Percentiles rank a stretch among this genome's conserved stretches.
phyloP scores from a whole-genome alignment of 2,888 invertebrate genomes.

The Xylophagus ater region DNA sequence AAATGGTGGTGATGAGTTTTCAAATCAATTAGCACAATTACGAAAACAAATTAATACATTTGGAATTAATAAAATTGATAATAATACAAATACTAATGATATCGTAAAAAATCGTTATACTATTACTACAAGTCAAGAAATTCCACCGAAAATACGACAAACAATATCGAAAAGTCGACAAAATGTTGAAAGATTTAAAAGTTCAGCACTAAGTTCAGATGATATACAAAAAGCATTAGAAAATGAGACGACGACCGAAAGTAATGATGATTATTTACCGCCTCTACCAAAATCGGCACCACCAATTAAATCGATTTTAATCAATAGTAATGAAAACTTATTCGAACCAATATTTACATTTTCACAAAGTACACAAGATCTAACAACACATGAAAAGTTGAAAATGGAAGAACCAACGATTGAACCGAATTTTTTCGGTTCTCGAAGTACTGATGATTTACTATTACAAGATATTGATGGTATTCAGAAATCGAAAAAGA shows the following conservation, averaged over 20 bases:
- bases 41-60: conserved; percentile 13
- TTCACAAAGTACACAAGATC: conserved; percentile 18
- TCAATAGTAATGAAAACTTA: conserved; percentile 16
- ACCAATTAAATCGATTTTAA: conserved; percentile 15
- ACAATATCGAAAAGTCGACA: conserved; percentile 3
- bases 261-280: conserved; percentile 10
- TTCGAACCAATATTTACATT: conserved; percentile 14
- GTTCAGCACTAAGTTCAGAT: conserved; percentile 8
- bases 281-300: conserved; percentile 15
- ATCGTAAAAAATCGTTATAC: neutral
- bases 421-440: conserved; percentile 17
- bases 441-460: conserved; percentile 24
- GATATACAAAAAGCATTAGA: conserved; percentile 5
- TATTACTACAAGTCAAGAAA: neutral
- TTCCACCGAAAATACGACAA: conserved; percentile 1
- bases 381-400: conserved; percentile 4
- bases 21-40: conserved; percentile 12
- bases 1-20: conserved; percentile 15
- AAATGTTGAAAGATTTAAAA: conserved; percentile 5
- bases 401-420: neutral
- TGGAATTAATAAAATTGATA: conserved; percentile 4
- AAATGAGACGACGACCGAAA: neutral
- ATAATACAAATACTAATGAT: too few species aligned
- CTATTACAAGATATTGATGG: conserved; percentile 20
- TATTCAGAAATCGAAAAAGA: conserved; percentile 17